Conservation (phyloP, 2,888 invertebrate species). For the Thymelicus acteon region DNA sequence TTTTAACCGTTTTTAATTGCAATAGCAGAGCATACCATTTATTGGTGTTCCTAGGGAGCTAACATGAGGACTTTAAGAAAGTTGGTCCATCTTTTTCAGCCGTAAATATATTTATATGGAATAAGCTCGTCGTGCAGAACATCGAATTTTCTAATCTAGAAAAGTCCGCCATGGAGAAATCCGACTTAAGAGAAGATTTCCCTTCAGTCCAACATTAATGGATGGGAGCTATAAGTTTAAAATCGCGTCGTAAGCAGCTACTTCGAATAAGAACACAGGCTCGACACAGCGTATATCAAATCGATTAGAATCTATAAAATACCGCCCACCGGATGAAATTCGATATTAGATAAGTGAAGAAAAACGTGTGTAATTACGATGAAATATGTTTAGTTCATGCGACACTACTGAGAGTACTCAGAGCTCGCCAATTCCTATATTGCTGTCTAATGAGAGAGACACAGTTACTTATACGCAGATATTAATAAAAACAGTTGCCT, state of each 20-base stretch:
- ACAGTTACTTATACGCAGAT: neutral
- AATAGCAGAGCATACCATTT: no score
- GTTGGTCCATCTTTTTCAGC: no score
- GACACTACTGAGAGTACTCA: conserved; percentile 6
- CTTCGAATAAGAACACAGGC: conserved; percentile 5
- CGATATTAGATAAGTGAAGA: conserved; percentile 29
- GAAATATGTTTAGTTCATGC: conserved; percentile 10
- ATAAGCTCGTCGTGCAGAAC: no score
- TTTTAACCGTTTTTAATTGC: no score
- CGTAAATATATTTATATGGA: no score
- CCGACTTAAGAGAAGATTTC: neutral
- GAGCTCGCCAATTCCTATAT: neutral
- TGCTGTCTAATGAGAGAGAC: neutral
- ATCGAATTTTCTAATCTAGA: no score
- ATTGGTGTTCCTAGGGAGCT: no score
- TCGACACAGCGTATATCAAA: conserved; percentile 18
- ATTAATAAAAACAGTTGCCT: no score
- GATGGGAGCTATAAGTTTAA: neutral
- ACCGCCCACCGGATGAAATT: conserved; percentile 25
- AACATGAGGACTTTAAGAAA: no score
- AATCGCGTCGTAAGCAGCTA: conserved; percentile 5
- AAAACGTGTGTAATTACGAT: conserved; percentile 22
- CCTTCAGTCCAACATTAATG: neutral
- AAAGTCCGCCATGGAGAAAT: no score
- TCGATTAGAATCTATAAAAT: conserved; percentile 22